Evolutionary conservation across 2,888 invertebrate genomes (phyloP), one percentile per base, ranked within the genome.

Genomic region (Strigamia transsilvanica): DNA sequence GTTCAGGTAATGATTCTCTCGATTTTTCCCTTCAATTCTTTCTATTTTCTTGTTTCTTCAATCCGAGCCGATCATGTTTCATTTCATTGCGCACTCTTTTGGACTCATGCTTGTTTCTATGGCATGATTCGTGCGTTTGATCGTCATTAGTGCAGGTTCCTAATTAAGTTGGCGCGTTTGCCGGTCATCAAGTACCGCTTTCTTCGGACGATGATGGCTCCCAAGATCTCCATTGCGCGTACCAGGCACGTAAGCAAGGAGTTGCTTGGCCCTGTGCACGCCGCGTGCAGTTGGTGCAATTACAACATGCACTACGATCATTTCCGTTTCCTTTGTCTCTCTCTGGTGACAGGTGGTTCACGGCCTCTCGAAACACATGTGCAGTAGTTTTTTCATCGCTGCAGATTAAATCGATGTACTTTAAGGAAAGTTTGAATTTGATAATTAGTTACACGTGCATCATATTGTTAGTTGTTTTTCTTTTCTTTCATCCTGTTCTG

Each of bases 81-180:
- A 10, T 73, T 73, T 73, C 32, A 10, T n/a, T 18, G 56, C 56
- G 18, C 18, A 56, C 32, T 32, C 32, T 13, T 27, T n/a, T 73
- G 5, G 73, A 73, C 73, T 56, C 56, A 6, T 18, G 15, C 56
- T 15, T 56, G 66, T 9, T 66, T 27, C 66, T 15, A 66, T 23
- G 9, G 23, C 66, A 23, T 66, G 66, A 66, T 15, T 27, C 13
- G 73, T 73, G 23, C 73, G 73, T 73, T 73, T 73, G 73, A 73
- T 73, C 73, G 73, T 73, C 73, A 73, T 73, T 73, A 73, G 73
- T 73, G 32, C 73, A 73, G 27, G 73, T 73, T 73, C 73, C 73
- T 73, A 73, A 73, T 73, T 73, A 73, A 73, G 73, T 73, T 27
- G 73, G 73, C 73, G 73, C 73, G 73, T 73, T 73, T 73, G 73